Conservation (phyloP, 2,797 vertebrate genomes). For the Labroides dimidiatus region DNA sequence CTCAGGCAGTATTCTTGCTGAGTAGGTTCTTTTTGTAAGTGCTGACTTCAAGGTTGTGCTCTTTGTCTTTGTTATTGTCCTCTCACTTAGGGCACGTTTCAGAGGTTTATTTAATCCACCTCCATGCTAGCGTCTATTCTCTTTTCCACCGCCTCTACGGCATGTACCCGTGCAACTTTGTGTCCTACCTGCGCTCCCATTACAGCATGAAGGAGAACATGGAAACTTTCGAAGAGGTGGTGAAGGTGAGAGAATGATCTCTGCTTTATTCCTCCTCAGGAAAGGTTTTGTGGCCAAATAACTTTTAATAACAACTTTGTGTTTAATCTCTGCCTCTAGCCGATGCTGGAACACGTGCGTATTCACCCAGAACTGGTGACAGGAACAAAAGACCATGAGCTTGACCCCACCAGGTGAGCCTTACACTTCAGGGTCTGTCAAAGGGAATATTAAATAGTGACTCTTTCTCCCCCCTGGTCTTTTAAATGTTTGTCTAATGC, state of each 20-base stretch:
- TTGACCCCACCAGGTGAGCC: constrained; percentile 93
- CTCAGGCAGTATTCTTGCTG: not conserved
- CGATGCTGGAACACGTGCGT: constrained; percentile 98
- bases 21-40: not conserved
- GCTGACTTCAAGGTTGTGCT: not conserved
- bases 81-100: constrained; percentile 89
- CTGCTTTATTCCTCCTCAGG: not conserved
- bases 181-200: constrained; percentile 98
- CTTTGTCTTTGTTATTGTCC: constrained; percentile 9
- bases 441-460: not conserved
- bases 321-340: constrained; percentile 76
- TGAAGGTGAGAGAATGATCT: constrained; percentile 87
- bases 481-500: not conserved
- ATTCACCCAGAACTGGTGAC: constrained; percentile 99
- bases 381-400: constrained; percentile 98
- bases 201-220: constrained; percentile 99
- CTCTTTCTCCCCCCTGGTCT: not conserved
- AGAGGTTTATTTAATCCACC: constrained; percentile 95
- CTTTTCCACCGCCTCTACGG: constrained; percentile 99
- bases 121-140: constrained; percentile 96
- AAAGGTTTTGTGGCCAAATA: not conserved
- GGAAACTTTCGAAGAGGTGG: constrained; percentile 98
- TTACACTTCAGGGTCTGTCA: rapidly evolving
- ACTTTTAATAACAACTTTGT: not conserved
- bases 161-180: constrained; percentile 99